Conservation (phyloP, 2,888 invertebrate genomes). For the Coenonympha arcania region DNA sequence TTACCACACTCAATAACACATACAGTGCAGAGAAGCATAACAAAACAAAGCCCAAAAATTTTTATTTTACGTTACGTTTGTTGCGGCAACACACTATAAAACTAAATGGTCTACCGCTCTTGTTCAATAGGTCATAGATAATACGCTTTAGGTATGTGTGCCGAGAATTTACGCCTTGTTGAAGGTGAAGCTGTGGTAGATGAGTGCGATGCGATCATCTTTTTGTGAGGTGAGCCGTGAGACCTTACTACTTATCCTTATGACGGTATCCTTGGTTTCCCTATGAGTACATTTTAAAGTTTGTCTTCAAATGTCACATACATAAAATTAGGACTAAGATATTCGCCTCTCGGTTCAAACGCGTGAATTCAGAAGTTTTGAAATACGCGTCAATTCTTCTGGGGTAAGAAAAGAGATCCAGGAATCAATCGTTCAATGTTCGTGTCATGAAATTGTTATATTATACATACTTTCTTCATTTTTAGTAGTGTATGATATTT, state of each 20-base stretch:
- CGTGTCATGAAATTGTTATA: too few relatives aligned
- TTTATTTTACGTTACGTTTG: slow-evolving; percentile 5
- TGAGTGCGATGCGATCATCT: slow-evolving; percentile 59
- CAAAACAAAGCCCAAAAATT: background rate
- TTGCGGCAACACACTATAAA: slow-evolving; percentile 28
- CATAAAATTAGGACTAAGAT: too few relatives aligned
- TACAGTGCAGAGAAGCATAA: background rate
- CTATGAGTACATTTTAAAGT: too few relatives aligned
- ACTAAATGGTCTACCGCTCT: slow-evolving; percentile 32
- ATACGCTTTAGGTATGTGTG: slow-evolving; percentile 32
- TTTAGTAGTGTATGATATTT: too few relatives aligned
- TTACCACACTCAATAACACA: too few relatives aligned
- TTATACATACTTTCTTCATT: too few relatives aligned
- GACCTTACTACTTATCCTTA: background rate
- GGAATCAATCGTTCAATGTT: too few relatives aligned
- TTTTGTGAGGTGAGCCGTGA: slow-evolving; percentile 11
- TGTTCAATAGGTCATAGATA: slow-evolving; percentile 35
- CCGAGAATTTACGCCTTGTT: slow-evolving; percentile 27
- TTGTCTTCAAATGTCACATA: too few relatives aligned
- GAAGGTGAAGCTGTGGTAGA: slow-evolving; percentile 52
- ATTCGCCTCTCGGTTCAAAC: too few relatives aligned
- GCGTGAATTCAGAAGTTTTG: too few relatives aligned
- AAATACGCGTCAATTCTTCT: too few relatives aligned
- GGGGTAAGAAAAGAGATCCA: too few relatives aligned
- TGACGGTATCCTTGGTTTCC: background rate